Base-by-base conservation (phyloP, 2,888 invertebrate species). In the Sphaerophoria taeniata region DNA sequence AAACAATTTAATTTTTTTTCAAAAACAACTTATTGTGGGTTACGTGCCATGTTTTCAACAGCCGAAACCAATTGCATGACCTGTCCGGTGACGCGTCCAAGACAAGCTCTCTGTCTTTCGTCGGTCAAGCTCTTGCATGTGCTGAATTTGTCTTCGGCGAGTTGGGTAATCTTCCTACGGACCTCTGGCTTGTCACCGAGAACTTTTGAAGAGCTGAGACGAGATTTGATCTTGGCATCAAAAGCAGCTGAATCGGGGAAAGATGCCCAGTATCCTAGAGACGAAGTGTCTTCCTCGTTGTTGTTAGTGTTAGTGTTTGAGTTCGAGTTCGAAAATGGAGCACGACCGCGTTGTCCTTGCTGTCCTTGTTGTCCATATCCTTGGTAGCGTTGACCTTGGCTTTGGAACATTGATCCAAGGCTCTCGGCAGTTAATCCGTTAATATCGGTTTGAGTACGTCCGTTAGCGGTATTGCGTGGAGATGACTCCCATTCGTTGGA, bases 51-150 rank as follows among this genome's bases (percentile, higher is more conserved):
- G 61, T 87, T 87, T 71, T 88, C 88, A 6, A 86, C 81, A 60
- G 87, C 79, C n/a, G 85, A 73, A 14, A 88, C 79, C 70, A 88
- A 74, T 71, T 88, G 87, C 88, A 88, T 88, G 4, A 88, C 24
- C 71, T 84, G 87, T 9, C 88, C 88, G 3, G 86, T 87, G 11
- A 60, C n/a, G 16, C 76, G 87, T 9, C 87, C 87, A n/a, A 87
- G 69, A 61, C 88, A 88, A 12, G 83, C 79, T 73, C 70, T 87
- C 47, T 88, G 76, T n/a, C 39, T 14, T 6, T 81, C 73, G 7
- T 60, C 58, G 45, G 7, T 12, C 60, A 65, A 67, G 4, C n/a
- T 58, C 49, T 81, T 85, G 77, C 85, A 85, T 9, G 24, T 39
- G 9, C 73, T 77, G 55, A 81, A 77, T 69, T 85, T 85, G 5